Evolutionary conservation across 2,888 invertebrate species (phyloP), one percentile per base, ranked within the genome.

Genomic region (Bombylius major): DNA sequence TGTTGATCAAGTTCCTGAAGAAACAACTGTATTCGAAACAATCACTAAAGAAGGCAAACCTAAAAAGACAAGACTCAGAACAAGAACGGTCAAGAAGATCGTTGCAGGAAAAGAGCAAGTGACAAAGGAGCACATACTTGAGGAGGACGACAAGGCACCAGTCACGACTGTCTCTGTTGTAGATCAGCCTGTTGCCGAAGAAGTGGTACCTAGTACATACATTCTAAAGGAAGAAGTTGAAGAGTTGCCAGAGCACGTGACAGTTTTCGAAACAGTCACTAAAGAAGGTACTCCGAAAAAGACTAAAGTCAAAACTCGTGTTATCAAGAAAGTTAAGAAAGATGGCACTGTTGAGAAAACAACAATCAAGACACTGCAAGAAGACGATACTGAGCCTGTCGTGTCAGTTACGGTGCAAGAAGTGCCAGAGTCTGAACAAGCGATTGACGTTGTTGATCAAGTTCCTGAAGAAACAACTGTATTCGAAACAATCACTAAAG

Each of bases 211-310:
- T 49, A 60, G 56, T 12, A 23, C 23, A 23, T 23, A 23, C 3
- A 23, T 3, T 23, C 23, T 23, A 23, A 23, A 23, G 23, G 23
- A 23, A 2, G 50, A 36, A 23, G 51, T 58, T 1, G 23, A 62
- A 59, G 60, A 64, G 57, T 60, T 66, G 9, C 61, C 65, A n/a
- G 65, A 70, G 53, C 66, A 68, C 59, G 60, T 65, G 12, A 69
- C 70, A 53, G 64, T 77, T 3, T 70, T 73, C 4, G 77, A 78
- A 11, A 56, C 76, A 1, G 50, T 59, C 8, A 75, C 76, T 0
- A 62, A 64, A 32, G 68, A 69, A 56, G 71, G 69, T 5, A 66
- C 65, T 55, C 64, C 65, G 0, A 66, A 61, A 47, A 65, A 71
- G 64, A 68, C 68, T 62, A 71, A 62, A 51, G 65, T 63, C 36